Conservation (phyloP, 2,113 vertebrate genomes). For the Nibea albiflora region DNA sequence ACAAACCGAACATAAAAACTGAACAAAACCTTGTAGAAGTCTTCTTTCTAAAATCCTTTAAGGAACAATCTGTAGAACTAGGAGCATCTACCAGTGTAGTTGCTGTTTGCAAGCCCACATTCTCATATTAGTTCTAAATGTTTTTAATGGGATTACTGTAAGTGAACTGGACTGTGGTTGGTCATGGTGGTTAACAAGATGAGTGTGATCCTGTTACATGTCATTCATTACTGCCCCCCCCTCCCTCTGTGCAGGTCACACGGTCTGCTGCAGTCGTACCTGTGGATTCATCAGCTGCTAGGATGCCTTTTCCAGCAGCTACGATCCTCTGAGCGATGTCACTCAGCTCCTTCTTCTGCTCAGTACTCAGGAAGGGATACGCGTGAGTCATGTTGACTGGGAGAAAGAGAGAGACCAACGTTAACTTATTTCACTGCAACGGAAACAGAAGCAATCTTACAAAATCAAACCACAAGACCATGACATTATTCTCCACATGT, state of each 20-base stretch:
- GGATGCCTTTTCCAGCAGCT: constrained; percentile 88
- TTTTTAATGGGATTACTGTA: neutral
- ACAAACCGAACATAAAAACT: neutral
- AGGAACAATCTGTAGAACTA: too few species aligned
- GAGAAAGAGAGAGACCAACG: constrained; percentile 3
- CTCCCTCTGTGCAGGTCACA: neutral
- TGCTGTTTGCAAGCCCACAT: too few species aligned
- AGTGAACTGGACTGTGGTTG: neutral
- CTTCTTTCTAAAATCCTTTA: too few species aligned
- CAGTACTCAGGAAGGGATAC: constrained; percentile 86
- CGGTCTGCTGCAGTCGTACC: constrained; percentile 69
- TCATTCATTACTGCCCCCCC: neutral
- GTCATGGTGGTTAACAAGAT: neutral
- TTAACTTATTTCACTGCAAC: neutral
- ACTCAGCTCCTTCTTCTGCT: constrained; percentile 91
- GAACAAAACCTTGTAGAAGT: too few species aligned
- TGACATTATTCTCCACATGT: neutral
- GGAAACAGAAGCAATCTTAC: constrained; percentile 11
- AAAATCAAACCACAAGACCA: neutral
- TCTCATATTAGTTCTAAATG: neutral
- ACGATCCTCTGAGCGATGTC: constrained; percentile 87
- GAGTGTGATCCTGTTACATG: neutral
- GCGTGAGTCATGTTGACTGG: constrained; percentile 82
- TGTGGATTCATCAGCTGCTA: constrained; percentile 91
- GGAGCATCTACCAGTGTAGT: too few species aligned